These are phyloP conservation scores for Tolmerus cingulatus DNA, from an alignment of 2,888 invertebrate species.

Conservation along the genomic window DNA sequence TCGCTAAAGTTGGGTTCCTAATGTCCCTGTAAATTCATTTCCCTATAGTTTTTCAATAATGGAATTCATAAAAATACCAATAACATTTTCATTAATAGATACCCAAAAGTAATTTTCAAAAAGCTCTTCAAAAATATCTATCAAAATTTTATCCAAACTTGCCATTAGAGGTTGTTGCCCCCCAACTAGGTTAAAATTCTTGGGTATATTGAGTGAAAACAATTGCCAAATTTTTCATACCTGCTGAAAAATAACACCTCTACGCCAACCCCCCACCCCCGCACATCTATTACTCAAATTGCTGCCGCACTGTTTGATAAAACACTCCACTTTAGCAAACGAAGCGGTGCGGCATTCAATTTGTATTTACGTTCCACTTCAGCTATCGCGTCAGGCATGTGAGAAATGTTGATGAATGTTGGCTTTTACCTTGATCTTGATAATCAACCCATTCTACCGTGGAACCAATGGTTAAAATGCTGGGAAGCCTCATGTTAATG, in stretches of 20 bases:
- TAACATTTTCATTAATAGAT: background rate
- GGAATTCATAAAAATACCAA: background rate
- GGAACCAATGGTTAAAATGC: background rate
- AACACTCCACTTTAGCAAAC: slow-evolving; percentile 19
- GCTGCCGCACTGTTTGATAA: background rate
- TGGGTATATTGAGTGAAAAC: background rate
- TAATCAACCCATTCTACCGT: background rate
- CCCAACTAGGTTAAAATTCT: background rate
- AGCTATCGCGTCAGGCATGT: slow-evolving; percentile 2
- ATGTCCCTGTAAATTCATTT: too few species aligned
- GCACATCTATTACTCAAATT: background rate
- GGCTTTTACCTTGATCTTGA: slow-evolving; percentile 12
- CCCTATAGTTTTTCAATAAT: too few species aligned
- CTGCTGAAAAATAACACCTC: background rate
- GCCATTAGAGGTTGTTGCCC: background rate
- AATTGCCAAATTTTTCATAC: background rate
- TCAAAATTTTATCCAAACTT: background rate
- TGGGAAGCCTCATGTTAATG: background rate
- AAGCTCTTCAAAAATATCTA: background rate
- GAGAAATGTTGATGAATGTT: slow-evolving; percentile 16
- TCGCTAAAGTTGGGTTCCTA: too few species aligned
- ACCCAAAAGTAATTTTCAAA: too few species aligned
- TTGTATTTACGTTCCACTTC: slow-evolving; percentile 21
- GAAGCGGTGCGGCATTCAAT: slow-evolving; percentile 5
- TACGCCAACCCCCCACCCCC: background rate